Evolutionary conservation across 2,797 vertebrate species (phyloP), one percentile per base, ranked within the genome.

Genomic region (Triplophysa bombifrons): DNA sequence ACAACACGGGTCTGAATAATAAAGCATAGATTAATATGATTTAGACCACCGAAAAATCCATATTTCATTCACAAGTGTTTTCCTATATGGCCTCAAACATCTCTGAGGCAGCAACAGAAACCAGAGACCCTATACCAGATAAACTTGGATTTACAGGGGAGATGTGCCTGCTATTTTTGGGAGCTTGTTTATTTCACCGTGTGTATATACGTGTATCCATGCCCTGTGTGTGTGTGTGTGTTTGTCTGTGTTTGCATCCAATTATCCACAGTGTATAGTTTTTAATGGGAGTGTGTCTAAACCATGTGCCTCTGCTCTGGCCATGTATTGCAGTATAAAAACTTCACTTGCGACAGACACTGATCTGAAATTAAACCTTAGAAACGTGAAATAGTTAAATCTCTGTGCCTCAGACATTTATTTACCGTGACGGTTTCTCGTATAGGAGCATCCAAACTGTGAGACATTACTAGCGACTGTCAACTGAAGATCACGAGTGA

Each of bases 121-220:
- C 63, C 65, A 63, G 56, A 75, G 41, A 83, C 78, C 72, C 25
- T 73, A 74, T 51, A 78, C 70, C 50, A 80, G 82, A 85, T 83
- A 66, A 76, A 56, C 80, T 71, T 78, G 77, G 80, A 85, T 82
- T 82, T 83, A 78, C 76, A 78, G 41, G 3, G 38, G 63, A 74
- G 82, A 85, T 85, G 82, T 81, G 79, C 82, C 75, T 74, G 78
- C 81, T 86, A 84, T 84, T 83, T 85, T 66, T 83, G 78, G 81
- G 65, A 66, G 22, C 65, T 56, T 74, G 63, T 80, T 70, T 74
- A 74, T 74, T 67, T 8, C 53, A 50, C 11, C 17, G n/a, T 34
- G 12, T 72, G 9, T 67, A n/a, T 76, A 1, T 72, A 11, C 81
- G 56, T 64, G 51, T 78, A 46, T 61, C 41, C 38, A 64, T 30